Percentiles rank a stretch among this genome's conserved stretches.
These are phyloP conservation scores for Ceratina australensis DNA, from an alignment of 1,140 invertebrate genomes.

Conservation along the genomic window DNA sequence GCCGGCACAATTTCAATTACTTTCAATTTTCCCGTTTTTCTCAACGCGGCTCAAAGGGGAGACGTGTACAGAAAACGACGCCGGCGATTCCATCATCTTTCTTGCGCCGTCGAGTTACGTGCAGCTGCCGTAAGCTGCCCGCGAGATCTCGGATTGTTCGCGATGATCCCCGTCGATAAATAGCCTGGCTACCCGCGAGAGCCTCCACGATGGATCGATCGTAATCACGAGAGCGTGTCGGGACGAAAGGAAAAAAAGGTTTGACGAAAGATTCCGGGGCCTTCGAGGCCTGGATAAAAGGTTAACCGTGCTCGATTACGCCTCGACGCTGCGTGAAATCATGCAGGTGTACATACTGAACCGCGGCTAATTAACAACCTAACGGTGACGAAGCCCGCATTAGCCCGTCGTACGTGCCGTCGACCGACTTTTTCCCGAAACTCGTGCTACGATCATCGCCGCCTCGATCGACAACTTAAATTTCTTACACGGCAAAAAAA, in stretches of 20 bases:
- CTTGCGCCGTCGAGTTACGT: slow-evolving; percentile 16
- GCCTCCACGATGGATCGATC: slow-evolving; percentile 16
- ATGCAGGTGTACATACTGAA: slow-evolving; percentile 53
- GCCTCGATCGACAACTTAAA: not conserved
- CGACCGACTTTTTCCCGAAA: slow-evolving; percentile 35
- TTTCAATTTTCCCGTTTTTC: slow-evolving; percentile 4
- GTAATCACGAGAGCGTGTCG: slow-evolving; percentile 40
- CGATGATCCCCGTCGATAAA: slow-evolving; percentile 22
- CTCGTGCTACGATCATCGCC: not conserved
- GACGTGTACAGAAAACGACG: not conserved
- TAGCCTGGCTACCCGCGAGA: slow-evolving; percentile 5
- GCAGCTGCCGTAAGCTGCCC: not conserved
- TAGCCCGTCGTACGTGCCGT: slow-evolving; percentile 39
- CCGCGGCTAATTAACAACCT: slow-evolving; percentile 60
- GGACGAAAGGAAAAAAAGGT: not conserved
- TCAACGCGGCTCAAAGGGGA: too few species aligned
- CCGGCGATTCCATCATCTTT: slow-evolving; percentile 6
- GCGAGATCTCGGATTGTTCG: slow-evolving; percentile 13
- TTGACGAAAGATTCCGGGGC: slow-evolving; percentile 57
- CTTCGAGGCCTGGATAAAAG: slow-evolving; percentile 60
- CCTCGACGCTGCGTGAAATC: slow-evolving; percentile 69
- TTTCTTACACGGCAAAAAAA: too few species aligned
- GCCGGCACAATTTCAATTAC: slow-evolving; percentile 4
- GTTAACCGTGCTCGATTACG: slow-evolving; percentile 68
- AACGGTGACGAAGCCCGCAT: slow-evolving; percentile 52